phyloP scores from a whole-genome alignment of 2,888 invertebrate genomes.

The Craniophora ligustri region DNA sequence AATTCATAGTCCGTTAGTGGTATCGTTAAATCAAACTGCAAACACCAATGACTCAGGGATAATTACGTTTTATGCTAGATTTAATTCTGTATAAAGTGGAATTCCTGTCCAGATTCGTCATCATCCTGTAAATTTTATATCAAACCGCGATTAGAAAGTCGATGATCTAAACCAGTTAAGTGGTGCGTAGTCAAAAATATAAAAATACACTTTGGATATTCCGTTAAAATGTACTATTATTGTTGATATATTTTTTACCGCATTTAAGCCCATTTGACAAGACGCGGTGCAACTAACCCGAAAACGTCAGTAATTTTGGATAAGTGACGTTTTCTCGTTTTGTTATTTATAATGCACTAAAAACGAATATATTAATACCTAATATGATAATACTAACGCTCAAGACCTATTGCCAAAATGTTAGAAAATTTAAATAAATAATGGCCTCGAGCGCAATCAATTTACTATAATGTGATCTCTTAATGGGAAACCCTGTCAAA shows the following conservation, averaged over 20 bases:
- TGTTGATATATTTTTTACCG: conserved; percentile 13
- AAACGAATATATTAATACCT: conserved; percentile 12
- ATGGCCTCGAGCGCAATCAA: conserved; percentile 40
- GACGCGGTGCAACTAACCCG: conserved; percentile 11
- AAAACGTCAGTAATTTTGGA: conserved; percentile 6
- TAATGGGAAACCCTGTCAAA: conserved; percentile 41
- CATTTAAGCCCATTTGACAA: conserved; percentile 14
- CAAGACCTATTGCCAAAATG: conserved; percentile 16
- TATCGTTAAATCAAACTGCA: conserved; percentile 17
- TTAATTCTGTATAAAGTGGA: conserved; percentile 25
- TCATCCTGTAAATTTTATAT: conserved; percentile 26
- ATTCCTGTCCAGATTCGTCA: conserved; percentile 37
- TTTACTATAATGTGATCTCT: conserved; percentile 48
- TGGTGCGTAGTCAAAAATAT: conserved; percentile 7
- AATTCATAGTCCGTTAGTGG: conserved; percentile 21
- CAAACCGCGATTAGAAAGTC: conserved; percentile 32
- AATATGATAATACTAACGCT: conserved; percentile 20
- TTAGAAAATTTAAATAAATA: conserved; percentile 28
- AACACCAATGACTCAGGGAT: conserved; percentile 35
- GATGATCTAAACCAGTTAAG: conserved; percentile 10
- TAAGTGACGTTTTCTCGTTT: too few species aligned
- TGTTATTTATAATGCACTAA: not conserved
- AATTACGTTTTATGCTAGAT: conserved; percentile 28
- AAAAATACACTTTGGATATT: conserved; percentile 26
- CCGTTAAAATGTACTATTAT: conserved; percentile 17